phyloP scores from a whole-genome alignment of 1,140 invertebrate species.

The Drosophila tani region DNA sequence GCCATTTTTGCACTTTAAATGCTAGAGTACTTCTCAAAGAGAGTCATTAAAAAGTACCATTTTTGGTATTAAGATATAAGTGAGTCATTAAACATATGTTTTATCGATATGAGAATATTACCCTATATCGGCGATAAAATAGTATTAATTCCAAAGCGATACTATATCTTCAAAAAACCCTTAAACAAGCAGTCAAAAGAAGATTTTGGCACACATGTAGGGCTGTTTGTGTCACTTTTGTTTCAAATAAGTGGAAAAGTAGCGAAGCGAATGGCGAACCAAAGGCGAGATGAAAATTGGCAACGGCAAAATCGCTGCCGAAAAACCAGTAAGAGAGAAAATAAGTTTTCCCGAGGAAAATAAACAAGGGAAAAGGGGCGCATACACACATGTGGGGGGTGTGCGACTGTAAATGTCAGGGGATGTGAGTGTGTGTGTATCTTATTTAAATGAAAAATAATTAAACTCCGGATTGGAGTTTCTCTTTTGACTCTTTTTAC shows the following conservation, averaged over 20 bases:
- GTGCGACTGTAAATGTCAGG: slow-evolving; percentile 10
- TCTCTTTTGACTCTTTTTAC: slow-evolving; percentile 33
- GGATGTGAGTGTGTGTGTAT: slow-evolving; percentile 42
- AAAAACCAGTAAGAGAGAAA: slow-evolving; percentile 42
- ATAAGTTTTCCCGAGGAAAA: slow-evolving; percentile 64
- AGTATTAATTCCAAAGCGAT: not conserved
- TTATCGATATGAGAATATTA: not conserved
- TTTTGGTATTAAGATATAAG: not conserved
- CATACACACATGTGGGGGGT: slow-evolving; percentile 13
- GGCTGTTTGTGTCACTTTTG: slow-evolving; percentile 51
- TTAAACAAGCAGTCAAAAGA: slow-evolving; percentile 15
- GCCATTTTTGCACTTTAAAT: slow-evolving; percentile 47
- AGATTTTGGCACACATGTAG: slow-evolving; percentile 18
- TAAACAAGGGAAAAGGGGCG: slow-evolving; percentile 28
- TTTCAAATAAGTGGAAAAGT: slow-evolving; percentile 53
- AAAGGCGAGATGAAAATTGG: slow-evolving; percentile 57
- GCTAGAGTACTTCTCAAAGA: slow-evolving; percentile 30
- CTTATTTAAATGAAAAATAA: slow-evolving; percentile 80
- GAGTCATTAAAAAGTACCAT: not conserved
- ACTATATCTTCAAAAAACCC: not conserved
- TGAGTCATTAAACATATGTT: not conserved
- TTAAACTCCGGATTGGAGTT: slow-evolving; percentile 75
- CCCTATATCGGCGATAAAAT: not conserved
- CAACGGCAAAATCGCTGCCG: slow-evolving; percentile 41
- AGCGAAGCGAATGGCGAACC: slow-evolving; percentile 39